Evolutionary conservation across 2,888 invertebrate species (phyloP).

Genomic region (Gisinianus flammeolus): DNA sequence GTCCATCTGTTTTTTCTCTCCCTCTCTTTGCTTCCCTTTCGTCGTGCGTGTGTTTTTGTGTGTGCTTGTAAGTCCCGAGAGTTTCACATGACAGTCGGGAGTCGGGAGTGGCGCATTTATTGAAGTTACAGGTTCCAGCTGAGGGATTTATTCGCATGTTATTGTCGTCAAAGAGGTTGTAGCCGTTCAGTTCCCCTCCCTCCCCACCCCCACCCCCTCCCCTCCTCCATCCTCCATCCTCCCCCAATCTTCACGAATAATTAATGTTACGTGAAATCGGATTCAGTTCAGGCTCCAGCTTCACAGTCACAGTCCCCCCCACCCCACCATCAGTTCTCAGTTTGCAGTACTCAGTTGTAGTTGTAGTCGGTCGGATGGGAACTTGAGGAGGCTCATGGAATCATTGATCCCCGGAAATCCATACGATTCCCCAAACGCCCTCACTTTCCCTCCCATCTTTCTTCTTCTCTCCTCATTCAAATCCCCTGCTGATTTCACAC

Average conservation of each 20-base stretch:
- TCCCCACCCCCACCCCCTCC: no score
- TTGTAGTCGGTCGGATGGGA: not conserved
- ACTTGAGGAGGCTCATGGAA: not conserved
- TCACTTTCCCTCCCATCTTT: not conserved
- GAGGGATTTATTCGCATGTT: conserved; percentile 38
- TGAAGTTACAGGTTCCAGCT: conserved; percentile 35
- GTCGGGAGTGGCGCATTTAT: conserved; percentile 37
- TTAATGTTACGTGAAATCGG: conserved; percentile 42
- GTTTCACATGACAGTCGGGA: conserved; percentile 25
- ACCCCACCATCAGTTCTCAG: not conserved
- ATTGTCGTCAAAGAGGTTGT: conserved; percentile 37
- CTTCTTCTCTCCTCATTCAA: not conserved
- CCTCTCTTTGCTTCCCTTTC: not conserved
- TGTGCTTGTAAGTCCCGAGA: conserved; percentile 15
- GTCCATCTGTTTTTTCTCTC: conserved; percentile 8
- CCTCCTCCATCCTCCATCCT: no score
- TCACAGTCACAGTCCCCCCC: not conserved
- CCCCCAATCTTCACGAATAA: conserved; percentile 39
- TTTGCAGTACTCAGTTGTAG: not conserved
- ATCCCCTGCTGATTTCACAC: not conserved
- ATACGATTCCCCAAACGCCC: not conserved
- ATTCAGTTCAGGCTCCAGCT: not conserved
- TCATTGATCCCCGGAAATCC: conserved; percentile 20
- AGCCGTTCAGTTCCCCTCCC: conserved; percentile 29
- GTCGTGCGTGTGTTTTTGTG: not conserved